Evolutionary conservation across 2,888 invertebrate species (phyloP), one percentile per base, ranked within the genome.

Genomic region (Dysmachus trigonus): DNA sequence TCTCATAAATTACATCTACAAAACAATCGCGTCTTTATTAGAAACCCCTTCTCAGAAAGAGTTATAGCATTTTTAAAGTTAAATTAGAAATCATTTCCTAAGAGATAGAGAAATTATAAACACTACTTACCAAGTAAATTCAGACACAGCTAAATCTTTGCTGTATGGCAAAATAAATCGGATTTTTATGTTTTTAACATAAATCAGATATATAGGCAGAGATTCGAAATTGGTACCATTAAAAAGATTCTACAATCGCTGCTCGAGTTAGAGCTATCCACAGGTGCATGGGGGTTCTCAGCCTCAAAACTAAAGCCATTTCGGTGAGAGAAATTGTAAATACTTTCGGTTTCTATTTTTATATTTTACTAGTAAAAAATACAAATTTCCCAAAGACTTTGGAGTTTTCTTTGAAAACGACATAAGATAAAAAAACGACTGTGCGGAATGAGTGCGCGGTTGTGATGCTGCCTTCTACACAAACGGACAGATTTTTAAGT

Each of bases 11-110:
- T 53, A 81, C 81, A 81, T 81, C 81, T 81, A 81, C 53, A 33
- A 81, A 81, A 76, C 38, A 76, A 76, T 76, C 76, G 76, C 76
- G 33, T 53, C 81, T 41, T 41, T 18, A 31, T 41, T 77, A 22
- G 33, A 33, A 81, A 62, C 81, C 62, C 81, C 81, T 81, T 81
- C 81, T 81, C 53, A 81, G 81, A 81, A 81, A 81, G 81, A 81
- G 81, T 47, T 81, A 62, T 8, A 22, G 53, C 53, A 77, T 53
- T 47, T 76, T 76, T 41, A 41, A 81, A 81, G n/a, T n/a, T n/a
- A n/a, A n/a, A n/a, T n/a, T 53, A 81, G 53, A 81, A 62, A 33
- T 81, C 81, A 35, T 81, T 53, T 81, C 81, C 81, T 81, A 53
- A n/a, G 13, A 53, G 33, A 77, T 77, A 77, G 47, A 51, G 53